These are phyloP conservation scores for Flexamia atlantica DNA, from an alignment of 2,888 invertebrate species.

Conservation along the genomic window DNA sequence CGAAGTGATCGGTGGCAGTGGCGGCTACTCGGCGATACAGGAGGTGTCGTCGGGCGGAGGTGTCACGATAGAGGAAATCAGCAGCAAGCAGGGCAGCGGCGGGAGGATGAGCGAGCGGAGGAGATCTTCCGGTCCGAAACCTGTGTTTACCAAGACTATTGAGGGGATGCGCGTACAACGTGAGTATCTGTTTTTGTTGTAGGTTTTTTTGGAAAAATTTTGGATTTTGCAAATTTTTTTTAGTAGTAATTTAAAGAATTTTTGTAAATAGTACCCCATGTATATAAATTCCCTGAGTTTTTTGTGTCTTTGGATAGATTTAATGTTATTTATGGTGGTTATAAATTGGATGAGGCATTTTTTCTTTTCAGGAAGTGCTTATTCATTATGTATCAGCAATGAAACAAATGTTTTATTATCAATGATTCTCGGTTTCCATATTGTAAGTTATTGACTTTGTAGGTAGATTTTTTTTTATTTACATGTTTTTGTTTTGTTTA, in stretches of 20 bases:
- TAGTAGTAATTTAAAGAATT: not conserved
- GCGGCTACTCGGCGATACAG: conserved; percentile 59
- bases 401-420: no score
- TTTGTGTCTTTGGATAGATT: not conserved
- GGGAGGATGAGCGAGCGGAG: not conserved
- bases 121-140: conserved; percentile 56
- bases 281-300: not conserved
- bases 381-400: no score
- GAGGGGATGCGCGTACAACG: conserved; percentile 82
- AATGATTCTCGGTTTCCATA: no score
- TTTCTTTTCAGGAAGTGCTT: no score
- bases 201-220: not conserved
- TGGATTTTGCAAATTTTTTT: conserved; percentile 7
- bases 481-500: no score
- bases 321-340: no score
- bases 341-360: no score
- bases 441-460: no score
- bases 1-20: conserved; percentile 59
- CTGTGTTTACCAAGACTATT: conserved; percentile 68
- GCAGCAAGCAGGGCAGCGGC: conserved; percentile 2
- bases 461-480: no score
- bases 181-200: conserved; percentile 77
- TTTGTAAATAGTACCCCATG: conserved; percentile 4
- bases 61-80: conserved; percentile 38
- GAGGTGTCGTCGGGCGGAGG: conserved; percentile 59